These are phyloP conservation scores for Hypomecis punctinalis DNA, from an alignment of 2,888 invertebrate genomes.

Conservation along the genomic window DNA sequence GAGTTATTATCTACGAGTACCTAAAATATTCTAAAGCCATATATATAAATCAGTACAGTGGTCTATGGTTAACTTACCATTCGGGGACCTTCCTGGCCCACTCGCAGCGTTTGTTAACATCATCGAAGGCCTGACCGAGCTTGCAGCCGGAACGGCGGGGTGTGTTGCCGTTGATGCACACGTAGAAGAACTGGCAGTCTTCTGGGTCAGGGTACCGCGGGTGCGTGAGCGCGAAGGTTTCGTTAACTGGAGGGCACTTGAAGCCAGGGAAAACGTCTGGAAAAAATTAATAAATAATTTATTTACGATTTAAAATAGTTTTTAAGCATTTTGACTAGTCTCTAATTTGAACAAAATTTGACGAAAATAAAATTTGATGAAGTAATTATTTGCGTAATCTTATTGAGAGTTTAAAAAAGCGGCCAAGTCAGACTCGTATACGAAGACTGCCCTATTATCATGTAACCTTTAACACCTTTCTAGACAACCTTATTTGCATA, in stretches of 20 bases:
- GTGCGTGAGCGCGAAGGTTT: slow-evolving; percentile 89
- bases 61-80: slow-evolving; percentile 86
- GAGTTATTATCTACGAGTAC: no score
- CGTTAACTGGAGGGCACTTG: slow-evolving; percentile 91
- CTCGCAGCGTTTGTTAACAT: slow-evolving; percentile 90
- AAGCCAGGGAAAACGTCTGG: slow-evolving; percentile 91
- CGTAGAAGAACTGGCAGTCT: slow-evolving; percentile 96
- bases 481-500: no score
- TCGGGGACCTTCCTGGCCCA: slow-evolving; percentile 95
- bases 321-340: no score
- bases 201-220: slow-evolving; percentile 94
- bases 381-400: no score
- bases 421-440: no score
- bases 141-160: slow-evolving; percentile 95
- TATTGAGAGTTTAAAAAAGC: no score
- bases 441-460: no score
- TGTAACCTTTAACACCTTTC: no score
- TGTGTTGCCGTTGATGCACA: slow-evolving; percentile 94
- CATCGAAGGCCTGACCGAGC: slow-evolving; percentile 95
- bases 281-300: slow-evolving; percentile 36
- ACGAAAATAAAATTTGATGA: no score
- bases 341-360: no score
- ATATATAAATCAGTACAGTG: not conserved
- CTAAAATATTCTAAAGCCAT: not conserved
- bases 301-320: no score